A percentile compares a stretch with the other conserved stretches of the same genome.
Conservation (phyloP, 2,888 invertebrate species). For the Drosophila rellima region DNA sequence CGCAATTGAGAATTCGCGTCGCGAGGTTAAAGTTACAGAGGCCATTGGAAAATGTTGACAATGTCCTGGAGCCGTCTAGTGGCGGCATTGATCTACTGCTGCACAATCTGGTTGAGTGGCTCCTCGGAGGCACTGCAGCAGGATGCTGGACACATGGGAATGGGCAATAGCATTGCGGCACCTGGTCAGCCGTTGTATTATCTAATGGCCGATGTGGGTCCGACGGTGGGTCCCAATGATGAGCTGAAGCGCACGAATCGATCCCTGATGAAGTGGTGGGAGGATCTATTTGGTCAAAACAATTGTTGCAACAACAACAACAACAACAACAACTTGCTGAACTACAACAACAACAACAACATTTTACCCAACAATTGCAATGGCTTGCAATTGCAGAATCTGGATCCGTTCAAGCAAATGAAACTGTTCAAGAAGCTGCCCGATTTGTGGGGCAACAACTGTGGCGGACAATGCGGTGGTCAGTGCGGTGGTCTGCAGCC, state of each 20-base stretch:
- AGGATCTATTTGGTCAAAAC: constrained; percentile 58
- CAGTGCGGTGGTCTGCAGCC: constrained; percentile 44
- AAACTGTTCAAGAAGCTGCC: constrained; percentile 59
- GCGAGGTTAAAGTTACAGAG: constrained; percentile 63
- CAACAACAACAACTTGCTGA: constrained; percentile 47
- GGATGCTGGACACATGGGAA: not conserved
- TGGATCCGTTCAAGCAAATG: constrained; percentile 70
- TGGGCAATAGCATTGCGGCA: constrained; percentile 37
- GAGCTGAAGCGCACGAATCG: constrained; percentile 70
- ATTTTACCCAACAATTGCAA: constrained; percentile 45
- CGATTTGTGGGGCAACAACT: constrained; percentile 53
- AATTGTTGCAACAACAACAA: constrained; percentile 61
- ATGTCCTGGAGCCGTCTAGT: constrained; percentile 27
- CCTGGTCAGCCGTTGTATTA: constrained; percentile 70
- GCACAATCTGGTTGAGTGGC: constrained; percentile 1
- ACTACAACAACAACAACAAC: constrained; percentile 21
- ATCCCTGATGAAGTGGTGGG: constrained; percentile 75
- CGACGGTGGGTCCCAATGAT: constrained; percentile 59
- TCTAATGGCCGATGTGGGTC: constrained; percentile 68
- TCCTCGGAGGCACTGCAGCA: constrained; percentile 10
- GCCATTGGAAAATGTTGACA: constrained; percentile 47
- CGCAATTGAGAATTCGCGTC: constrained; percentile 52
- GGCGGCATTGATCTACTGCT: constrained; percentile 7
- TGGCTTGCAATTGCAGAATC: constrained; percentile 42
- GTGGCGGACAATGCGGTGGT: constrained; percentile 35